These are phyloP conservation scores for Limnephilus rhombicus DNA, from an alignment of 2,888 invertebrate species.

Conservation along the genomic window DNA sequence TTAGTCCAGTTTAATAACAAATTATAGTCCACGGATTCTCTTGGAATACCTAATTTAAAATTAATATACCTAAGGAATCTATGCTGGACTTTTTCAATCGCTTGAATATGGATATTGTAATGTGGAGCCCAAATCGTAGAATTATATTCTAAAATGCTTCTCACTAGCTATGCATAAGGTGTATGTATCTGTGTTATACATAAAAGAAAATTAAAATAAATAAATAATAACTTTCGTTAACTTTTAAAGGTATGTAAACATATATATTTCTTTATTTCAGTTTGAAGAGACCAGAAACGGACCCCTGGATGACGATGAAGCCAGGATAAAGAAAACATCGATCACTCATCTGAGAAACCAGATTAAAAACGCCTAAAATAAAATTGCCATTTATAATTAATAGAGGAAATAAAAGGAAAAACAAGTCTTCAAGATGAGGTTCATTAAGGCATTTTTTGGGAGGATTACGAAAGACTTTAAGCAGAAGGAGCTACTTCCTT, in stretches of 20 bases:
- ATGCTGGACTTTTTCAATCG: too few relatives aligned
- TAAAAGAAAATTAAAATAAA: too few relatives aligned
- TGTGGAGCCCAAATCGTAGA: too few relatives aligned
- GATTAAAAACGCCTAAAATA: neutral
- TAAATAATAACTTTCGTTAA: too few relatives aligned
- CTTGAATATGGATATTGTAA: too few relatives aligned
- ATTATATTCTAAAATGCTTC: too few relatives aligned
- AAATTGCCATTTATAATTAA: neutral
- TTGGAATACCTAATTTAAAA: too few relatives aligned
- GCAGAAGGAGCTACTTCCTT: slow-evolving; percentile 84
- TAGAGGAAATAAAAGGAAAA: slow-evolving; percentile 50
- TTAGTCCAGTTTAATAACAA: too few relatives aligned
- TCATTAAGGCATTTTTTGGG: slow-evolving; percentile 80
- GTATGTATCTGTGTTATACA: too few relatives aligned
- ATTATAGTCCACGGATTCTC: too few relatives aligned
- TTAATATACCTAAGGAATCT: too few relatives aligned
- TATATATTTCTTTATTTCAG: slow-evolving; percentile 14
- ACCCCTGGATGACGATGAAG: neutral
- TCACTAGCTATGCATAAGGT: too few relatives aligned
- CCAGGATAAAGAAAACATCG: slow-evolving; percentile 28
- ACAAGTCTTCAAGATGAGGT: slow-evolving; percentile 75
- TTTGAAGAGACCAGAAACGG: neutral
- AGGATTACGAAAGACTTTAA: slow-evolving; percentile 84
- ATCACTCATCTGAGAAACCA: slow-evolving; percentile 2
- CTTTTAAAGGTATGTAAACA: neutral